A percentile compares a stretch with the other conserved stretches of the same genome.
Evolutionary conservation across 2,888 invertebrate genomes (phyloP).

Genomic region (Seladonia tumulorum): DNA sequence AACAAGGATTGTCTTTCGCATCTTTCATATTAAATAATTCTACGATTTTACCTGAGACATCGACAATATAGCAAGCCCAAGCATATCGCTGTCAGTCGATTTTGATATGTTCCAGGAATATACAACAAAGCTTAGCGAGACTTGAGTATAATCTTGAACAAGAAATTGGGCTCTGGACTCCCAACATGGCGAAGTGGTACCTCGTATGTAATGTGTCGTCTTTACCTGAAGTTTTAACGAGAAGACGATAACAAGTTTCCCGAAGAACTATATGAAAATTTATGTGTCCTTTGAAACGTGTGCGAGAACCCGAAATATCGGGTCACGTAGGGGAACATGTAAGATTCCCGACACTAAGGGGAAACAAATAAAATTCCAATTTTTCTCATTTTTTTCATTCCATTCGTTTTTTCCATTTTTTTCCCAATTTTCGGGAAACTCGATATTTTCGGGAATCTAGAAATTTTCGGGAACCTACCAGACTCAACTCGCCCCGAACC

Average conservation of each 20-base stretch:
- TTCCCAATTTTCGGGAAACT: too few species aligned
- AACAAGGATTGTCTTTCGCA: background rate
- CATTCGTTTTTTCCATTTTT: too few species aligned
- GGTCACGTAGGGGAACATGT: too few species aligned
- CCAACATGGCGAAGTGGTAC: slow-evolving; percentile 85
- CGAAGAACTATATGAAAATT: background rate
- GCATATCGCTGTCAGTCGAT: slow-evolving; percentile 85
- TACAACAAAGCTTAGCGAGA: slow-evolving; percentile 85
- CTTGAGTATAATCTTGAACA: slow-evolving; percentile 85
- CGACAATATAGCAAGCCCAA: slow-evolving; percentile 84
- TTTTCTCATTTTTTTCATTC: too few species aligned
- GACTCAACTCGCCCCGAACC: too few species aligned
- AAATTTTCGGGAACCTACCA: too few species aligned
- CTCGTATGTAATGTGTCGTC: slow-evolving; percentile 85
- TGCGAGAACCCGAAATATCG: too few species aligned
- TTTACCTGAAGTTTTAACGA: slow-evolving; percentile 82
- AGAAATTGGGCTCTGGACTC: slow-evolving; percentile 85
- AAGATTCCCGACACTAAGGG: too few species aligned
- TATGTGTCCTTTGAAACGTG: background rate
- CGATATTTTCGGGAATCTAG: too few species aligned
- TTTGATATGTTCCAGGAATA: slow-evolving; percentile 86
- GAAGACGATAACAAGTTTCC: background rate
- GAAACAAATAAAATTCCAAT: too few species aligned
- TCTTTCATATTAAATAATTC: background rate
- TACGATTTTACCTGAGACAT: slow-evolving; percentile 81